Evolutionary conservation across 1,140 invertebrate species (phyloP), one percentile per base, ranked within the genome.

Genomic region (Drosophila obscura): DNA sequence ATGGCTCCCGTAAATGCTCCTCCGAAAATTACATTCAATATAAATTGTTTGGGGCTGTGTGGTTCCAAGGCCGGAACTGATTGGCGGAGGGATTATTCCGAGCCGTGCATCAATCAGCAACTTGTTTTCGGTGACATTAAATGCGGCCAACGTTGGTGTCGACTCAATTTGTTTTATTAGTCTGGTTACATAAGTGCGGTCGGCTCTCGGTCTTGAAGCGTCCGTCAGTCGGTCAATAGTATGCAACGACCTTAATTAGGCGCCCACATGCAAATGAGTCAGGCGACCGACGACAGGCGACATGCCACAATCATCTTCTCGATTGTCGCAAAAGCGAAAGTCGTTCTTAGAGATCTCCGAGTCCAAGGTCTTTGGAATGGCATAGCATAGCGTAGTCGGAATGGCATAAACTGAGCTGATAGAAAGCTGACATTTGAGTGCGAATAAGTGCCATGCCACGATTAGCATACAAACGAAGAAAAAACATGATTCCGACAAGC

Each of bases 231-330:
- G 80, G 80, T 82, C 80, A 82, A 83, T 58, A 84, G 75, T 83
- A 83, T 83, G 80, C 80, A 83, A 58, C 62, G 80, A 55, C 80
- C 80, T 83, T 78, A 83, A 83, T 83, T 79, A 61, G 65, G 59
- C 60, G 67, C 55, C 51, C 62, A 67, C 35, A 82, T 82, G 69
- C 71, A 82, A 83, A 83, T 83, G 61, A 83, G 66, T 39, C 31
- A 13, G 35, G 9, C 11, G 35, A 39, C 11, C 46, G 35, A 31
- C 15, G 22, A 52, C 51, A 22, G 39, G 45, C 45, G 64, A 35
- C 8, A 8, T 22, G 50, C 55, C 63, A 53, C 60, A 58, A 52
- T 63, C 66, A 71, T 58, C 56, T 60, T 53, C 57, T 58, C 43
- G 39, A 62, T 69, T 82, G 28, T 50, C 41, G 31, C 5, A 41